Evolutionary conservation across 1,140 invertebrate species (phyloP).

Genomic region (Euborellia annulipes): DNA sequence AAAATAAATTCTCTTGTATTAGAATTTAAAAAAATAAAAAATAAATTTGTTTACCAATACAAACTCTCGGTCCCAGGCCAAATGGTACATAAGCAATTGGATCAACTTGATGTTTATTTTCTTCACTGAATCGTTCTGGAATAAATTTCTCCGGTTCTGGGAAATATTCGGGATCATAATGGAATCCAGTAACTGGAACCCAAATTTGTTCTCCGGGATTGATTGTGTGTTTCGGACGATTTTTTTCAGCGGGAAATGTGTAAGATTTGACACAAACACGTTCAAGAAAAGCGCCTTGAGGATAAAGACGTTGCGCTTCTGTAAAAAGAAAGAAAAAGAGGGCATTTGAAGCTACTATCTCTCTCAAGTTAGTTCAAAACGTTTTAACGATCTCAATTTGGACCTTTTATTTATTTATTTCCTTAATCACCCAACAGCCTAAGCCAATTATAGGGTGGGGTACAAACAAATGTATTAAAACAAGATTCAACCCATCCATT

Average conservation of each 20-base stretch:
- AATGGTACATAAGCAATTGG: conserved; percentile 29
- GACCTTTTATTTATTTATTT: too few species aligned
- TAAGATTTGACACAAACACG: conserved; percentile 25
- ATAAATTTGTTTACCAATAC: conserved; percentile 31
- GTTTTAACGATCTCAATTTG: too few species aligned
- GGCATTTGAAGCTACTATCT: too few species aligned
- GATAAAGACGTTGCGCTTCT: conserved; percentile 34
- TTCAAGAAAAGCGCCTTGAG: conserved; percentile 27
- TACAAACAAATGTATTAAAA: too few species aligned
- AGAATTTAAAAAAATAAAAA: too few species aligned
- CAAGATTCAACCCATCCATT: too few species aligned
- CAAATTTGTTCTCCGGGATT: conserved; percentile 14
- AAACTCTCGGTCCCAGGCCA: conserved; percentile 32
- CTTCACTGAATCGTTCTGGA: conserved; percentile 26
- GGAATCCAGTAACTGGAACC: conserved; percentile 20
- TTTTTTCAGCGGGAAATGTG: conserved; percentile 24
- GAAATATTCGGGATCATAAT: conserved; percentile 31
- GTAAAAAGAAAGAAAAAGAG: too few species aligned
- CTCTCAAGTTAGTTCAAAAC: too few species aligned
- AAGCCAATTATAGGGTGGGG: too few species aligned
- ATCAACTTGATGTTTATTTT: conserved; percentile 16
- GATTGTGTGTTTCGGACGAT: conserved; percentile 19
- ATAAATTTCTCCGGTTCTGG: conserved; percentile 35
- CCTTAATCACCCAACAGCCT: too few species aligned
- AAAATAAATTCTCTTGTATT: too few species aligned